A percentile compares a stretch with the other conserved stretches of the same genome.
These are phyloP conservation scores for Gonatopus flavifemur DNA, from an alignment of 1,140 invertebrate genomes.

Conservation along the genomic window DNA sequence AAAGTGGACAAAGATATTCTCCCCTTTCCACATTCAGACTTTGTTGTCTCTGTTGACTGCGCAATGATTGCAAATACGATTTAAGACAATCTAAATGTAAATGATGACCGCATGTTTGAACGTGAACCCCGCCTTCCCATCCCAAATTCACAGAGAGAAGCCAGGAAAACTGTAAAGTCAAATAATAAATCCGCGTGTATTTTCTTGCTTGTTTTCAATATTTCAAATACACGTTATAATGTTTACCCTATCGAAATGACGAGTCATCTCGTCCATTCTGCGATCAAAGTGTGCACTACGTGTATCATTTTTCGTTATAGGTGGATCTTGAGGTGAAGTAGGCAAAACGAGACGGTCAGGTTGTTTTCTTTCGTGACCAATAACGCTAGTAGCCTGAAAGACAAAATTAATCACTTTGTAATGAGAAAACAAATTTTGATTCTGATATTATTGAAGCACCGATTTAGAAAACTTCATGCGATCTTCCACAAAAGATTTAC, in stretches of 20 bases:
- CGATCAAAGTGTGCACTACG: constrained; percentile 68
- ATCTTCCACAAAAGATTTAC: too few relatives aligned
- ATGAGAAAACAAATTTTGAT: constrained; percentile 5
- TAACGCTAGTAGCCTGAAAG: constrained; percentile 74
- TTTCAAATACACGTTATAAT: background rate
- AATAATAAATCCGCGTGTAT: background rate
- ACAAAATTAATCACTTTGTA: too few relatives aligned
- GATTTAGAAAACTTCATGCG: too few relatives aligned
- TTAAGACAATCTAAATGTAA: constrained; percentile 90
- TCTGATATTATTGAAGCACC: constrained; percentile 1
- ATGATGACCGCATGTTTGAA: constrained; percentile 96
- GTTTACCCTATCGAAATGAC: constrained; percentile 74
- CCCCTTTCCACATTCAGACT: constrained; percentile 77
- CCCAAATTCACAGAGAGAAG: constrained; percentile 83
- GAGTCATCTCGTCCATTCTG: constrained; percentile 69
- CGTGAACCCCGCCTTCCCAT: constrained; percentile 90
- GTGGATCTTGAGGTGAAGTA: constrained; percentile 66
- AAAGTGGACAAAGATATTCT: constrained; percentile 92
- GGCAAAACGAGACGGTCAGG: constrained; percentile 65
- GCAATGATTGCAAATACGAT: constrained; percentile 82
- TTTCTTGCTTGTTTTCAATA: background rate
- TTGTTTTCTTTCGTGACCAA: constrained; percentile 72
- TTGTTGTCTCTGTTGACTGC: constrained; percentile 72
- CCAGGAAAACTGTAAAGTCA: constrained; percentile 70
- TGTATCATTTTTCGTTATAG: constrained; percentile 60